Evolutionary conservation across 2,113 vertebrate species (phyloP), one percentile per base, ranked within the genome.

Genomic region (Ranitomeya variabilis): DNA sequence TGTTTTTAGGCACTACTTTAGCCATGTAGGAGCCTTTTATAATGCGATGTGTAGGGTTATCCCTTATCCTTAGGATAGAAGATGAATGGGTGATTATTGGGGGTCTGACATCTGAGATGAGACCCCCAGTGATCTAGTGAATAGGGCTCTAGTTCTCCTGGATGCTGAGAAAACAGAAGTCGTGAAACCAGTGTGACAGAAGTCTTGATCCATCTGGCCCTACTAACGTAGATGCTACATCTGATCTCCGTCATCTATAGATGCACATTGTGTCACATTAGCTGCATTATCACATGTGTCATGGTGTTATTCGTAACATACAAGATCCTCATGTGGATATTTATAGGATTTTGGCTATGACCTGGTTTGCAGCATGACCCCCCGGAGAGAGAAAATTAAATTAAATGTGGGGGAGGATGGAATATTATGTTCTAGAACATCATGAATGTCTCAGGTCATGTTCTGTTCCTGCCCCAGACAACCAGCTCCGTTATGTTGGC

Each of bases 401-500:
- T 86, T 79, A 67, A 26, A 45, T 23, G 5, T 62, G 19, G 45
- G 18, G 45, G 19, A 67, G 7, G 26, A 54, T 64, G 23, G 14
- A 26, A 86, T 66, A 21, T 86, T 78, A 23, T 80, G 60, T 57
- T 62, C 57, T 69, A 80, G 59, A 80, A 66, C 21, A 26, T 16
- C 21, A 55, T 55, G 51, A 55, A 37, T 13, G 60, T 57, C 76
- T 52, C 77, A 0, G 62, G 64, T 84, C 82, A 84, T 84, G 51
- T 71, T 57, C 79, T 18, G 7, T 16, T 26, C 60, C 31, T 52
- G 60, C 19, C 15, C 80, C 80, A 21, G 57, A 60, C 85, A 77
- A 51, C 4, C 67, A 45, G 54, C 80, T 71, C 69, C 90, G 91
- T 60, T 87, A 90, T 92, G 90, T 91, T 85, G 89, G 79, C 84